These are phyloP conservation scores for Poecilia gillii DNA, from an alignment of 2,797 vertebrate genomes.

Conservation along the genomic window DNA sequence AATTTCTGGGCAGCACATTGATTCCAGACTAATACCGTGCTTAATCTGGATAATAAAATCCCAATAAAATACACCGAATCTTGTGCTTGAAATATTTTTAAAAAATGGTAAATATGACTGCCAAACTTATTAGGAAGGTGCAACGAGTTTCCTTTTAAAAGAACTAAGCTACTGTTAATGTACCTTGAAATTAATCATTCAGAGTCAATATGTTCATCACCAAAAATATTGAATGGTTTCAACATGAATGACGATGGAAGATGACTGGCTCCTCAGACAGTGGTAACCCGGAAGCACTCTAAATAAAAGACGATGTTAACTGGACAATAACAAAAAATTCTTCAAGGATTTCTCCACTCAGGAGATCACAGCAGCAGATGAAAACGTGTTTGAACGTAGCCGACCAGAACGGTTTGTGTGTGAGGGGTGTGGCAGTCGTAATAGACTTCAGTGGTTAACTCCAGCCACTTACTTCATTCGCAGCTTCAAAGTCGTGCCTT, in stretches of 20 bases:
- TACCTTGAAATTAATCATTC: neutral
- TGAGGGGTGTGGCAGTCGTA: conserved; percentile 39
- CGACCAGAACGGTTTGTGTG: conserved; percentile 27
- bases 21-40: neutral
- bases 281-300: conserved; percentile 15
- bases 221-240: neutral
- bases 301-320: neutral
- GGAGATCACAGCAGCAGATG: conserved; percentile 1
- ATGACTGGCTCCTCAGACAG: conserved; percentile 23
- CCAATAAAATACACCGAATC: neutral
- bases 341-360: neutral
- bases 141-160: neutral
- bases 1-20: neutral
- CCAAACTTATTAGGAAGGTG: conserved; percentile 9
- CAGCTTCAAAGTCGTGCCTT: conserved; percentile 73
- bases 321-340: neutral
- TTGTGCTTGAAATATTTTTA: neutral
- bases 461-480: conserved; percentile 70
- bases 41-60: neutral
- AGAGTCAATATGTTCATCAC: neutral
- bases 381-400: conserved; percentile 21
- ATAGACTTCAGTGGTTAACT: conserved; percentile 64
- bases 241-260: conserved; percentile 17
- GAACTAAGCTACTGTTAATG: neutral
- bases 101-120: neutral